A percentile compares a stretch with the other conserved stretches of the same genome.
Evolutionary conservation across 1,140 invertebrate genomes (phyloP).

Genomic region (Drosophila teissieri): DNA sequence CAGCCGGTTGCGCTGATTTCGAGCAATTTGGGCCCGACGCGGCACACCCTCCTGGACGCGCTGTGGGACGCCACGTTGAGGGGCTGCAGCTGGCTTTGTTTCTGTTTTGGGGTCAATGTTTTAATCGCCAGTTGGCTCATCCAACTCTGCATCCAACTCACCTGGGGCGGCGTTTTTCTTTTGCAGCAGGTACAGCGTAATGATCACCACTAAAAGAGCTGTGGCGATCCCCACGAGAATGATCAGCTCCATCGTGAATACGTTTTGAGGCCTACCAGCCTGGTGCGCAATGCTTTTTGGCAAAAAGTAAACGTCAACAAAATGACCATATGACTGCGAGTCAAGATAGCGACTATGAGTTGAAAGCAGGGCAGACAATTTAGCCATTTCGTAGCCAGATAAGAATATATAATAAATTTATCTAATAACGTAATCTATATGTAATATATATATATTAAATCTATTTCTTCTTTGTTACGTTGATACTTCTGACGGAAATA

Average conservation of each 20-base stretch:
- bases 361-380: background rate
- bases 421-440: no score
- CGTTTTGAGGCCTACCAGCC: slow-evolving; percentile 9
- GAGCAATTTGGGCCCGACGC: slow-evolving; percentile 87
- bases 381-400: background rate
- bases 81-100: slow-evolving; percentile 57
- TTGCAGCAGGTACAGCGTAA: slow-evolving; percentile 84
- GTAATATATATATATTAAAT: no score
- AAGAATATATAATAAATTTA: no score
- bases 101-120: slow-evolving; percentile 29
- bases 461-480: no score
- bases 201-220: slow-evolving; percentile 84
- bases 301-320: slow-evolving; percentile 78
- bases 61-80: slow-evolving; percentile 77
- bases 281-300: slow-evolving; percentile 20
- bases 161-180: slow-evolving; percentile 62
- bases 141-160: slow-evolving; percentile 9
- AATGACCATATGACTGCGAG: slow-evolving; percentile 6
- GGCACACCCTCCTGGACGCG: slow-evolving; percentile 85
- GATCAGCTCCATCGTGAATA: slow-evolving; percentile 85
- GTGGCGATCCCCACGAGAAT: slow-evolving; percentile 85
- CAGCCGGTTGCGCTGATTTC: slow-evolving; percentile 87
- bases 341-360: background rate
- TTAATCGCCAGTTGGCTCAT: background rate
- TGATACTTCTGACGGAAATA: no score